Base-by-base conservation (phyloP, 2,113 vertebrate species). In the Bubalus kerabau region DNA sequence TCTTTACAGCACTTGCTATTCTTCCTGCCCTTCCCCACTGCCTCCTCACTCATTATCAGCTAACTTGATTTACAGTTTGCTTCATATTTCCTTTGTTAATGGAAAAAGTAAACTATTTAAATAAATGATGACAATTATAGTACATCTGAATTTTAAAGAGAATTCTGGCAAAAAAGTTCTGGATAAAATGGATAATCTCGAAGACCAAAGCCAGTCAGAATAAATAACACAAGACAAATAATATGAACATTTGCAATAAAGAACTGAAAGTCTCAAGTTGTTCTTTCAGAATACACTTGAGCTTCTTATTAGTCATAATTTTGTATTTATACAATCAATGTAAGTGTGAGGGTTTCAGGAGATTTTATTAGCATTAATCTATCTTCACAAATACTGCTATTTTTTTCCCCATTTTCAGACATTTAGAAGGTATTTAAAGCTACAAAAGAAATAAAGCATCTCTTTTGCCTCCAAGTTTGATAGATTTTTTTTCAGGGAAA, bases 401-500 rank as follows among this genome's bases (percentile, higher is more conserved):
- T 74, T 62, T 23, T 3, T 16, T 1, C 10, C n/a, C 32, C 32
- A 71, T 80, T 94, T 92, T 94, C 76, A 96, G 76, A 52, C 50
- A 90, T 52, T 57, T 43, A 62, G 32, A 40, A 43, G 15, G 92
- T 98, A 97, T 93, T 93, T 97, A 97, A 98, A 95, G 97, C 85
- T 95, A 97, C 88, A 98, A 97, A 98, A 97, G 30, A 59, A 98
- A 98, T 97, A 97, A 98, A 56, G 30, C 59, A 60, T 64, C 94
- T 30, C 84, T 98, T 98, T 98, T 95, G 94, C 30, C 96, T 98
- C 94, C 81, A 87, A 85, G 95, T 97, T 94, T 97, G 83, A 93
- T 94, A 96, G 0, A 96, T 98, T 98, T 98, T 90, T 90, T 98
- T 98, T 85, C 97, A 97, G 92, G 59, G 95, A 26, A 94, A 74